phyloP scores from a whole-genome alignment of 2,113 vertebrate genomes.

The Oenanthe oenanthe region DNA sequence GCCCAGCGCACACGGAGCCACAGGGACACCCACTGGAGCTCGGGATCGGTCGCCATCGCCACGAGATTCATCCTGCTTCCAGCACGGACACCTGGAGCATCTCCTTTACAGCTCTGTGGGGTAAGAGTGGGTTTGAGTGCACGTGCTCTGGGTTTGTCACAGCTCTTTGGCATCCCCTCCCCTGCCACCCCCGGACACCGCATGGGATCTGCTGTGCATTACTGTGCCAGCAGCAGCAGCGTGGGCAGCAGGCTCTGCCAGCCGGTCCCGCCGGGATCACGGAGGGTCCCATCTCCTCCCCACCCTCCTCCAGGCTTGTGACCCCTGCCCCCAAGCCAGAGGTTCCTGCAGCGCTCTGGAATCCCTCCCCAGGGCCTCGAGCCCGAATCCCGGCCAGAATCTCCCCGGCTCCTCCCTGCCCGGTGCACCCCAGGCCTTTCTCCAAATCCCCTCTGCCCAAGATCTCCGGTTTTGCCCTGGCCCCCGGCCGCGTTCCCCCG shows the following conservation, averaged over 20 bases:
- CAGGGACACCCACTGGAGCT: conserved; percentile 78
- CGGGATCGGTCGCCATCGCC: conserved; percentile 71
- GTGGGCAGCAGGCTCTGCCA: neutral
- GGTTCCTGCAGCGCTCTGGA: rapidly evolving
- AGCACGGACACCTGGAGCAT: neutral
- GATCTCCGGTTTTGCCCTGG: no score
- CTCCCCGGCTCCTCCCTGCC: neutral
- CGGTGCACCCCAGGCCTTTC: neutral
- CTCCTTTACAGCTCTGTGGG: neutral
- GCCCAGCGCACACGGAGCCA: conserved; percentile 82
- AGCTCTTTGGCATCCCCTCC: rapidly evolving
- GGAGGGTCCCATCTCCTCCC: neutral
- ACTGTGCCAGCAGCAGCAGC: rapidly evolving
- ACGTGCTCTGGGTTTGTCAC: rapidly evolving
- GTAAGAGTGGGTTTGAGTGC: rapidly evolving
- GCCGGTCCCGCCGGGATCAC: neutral
- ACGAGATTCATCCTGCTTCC: conserved; percentile 68
- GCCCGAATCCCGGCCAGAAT: neutral
- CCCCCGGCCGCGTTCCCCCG: rapidly evolving
- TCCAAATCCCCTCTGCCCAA: neutral
- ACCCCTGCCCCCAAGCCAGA: no score
- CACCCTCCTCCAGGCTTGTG: neutral
- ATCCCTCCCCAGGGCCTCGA: neutral
- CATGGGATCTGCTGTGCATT: rapidly evolving
- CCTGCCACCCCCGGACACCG: neutral